Evolutionary conservation across 2,888 invertebrate species (phyloP), one percentile per base, ranked within the genome.

Genomic region (Elysia crispata): DNA sequence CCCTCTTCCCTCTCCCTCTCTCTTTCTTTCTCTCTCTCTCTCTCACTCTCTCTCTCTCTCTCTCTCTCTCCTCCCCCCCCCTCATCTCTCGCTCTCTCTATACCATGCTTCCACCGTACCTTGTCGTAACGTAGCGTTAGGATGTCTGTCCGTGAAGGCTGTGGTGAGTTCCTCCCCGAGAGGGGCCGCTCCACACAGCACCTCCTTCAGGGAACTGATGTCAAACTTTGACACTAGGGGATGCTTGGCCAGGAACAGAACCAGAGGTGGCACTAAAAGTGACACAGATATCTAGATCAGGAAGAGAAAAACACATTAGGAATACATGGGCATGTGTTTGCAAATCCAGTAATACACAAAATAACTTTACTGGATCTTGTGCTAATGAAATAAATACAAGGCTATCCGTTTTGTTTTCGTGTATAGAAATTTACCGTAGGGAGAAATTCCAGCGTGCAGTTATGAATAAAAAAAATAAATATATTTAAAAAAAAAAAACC

Each of bases 181-280:
- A 0, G 97, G 95, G 0, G 97, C 97, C 1, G 97, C 97, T 0
- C 96, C 97, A 87, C 95, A 95, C 8, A 95, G 93, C 75, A 97
- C 20, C 96, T 97, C 1, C 87, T 94, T 93, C 3, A 97, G 90
- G 18, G 94, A 95, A 0, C 95, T 94, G 80, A 97, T 92, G 91
- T 97, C 95, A 88, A 95, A 97, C 83, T 95, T 94, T 64, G 94
- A 93, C 1, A 96, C 95, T 75, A 94, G 93, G 0, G 95, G 94
- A 90, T 94, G 93, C 81, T 94, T 94, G 0, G 94, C 94, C 92
- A 97, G 93, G 86, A 96, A 94, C 25, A 96, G 94, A 90, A 96
- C 94, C 78, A 96, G 93, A 23, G 97, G 96, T 5, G 97, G 97
- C 13, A 96, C 97, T 1, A 95, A 90, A 85, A 95, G 95, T 3